Conservation (phyloP, 2,888 invertebrate species). For the Polymixis flavicincta region DNA sequence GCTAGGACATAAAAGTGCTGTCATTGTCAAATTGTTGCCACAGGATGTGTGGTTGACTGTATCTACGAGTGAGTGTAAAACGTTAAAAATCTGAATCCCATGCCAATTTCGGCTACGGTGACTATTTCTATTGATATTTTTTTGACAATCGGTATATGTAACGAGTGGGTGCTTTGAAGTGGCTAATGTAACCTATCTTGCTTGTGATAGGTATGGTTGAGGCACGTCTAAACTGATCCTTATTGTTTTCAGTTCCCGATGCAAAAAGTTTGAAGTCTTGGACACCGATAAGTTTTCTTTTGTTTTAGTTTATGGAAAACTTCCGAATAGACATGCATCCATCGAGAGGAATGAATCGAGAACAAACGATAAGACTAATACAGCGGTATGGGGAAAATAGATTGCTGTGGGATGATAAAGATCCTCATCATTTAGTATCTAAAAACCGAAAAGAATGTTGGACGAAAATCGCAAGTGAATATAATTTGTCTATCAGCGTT, state of each 20-base stretch:
- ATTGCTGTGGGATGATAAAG: constrained; percentile 13
- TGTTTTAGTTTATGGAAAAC: constrained; percentile 1
- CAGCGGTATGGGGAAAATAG: constrained; percentile 17
- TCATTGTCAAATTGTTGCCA: neutral
- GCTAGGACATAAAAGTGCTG: neutral
- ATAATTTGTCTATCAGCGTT: constrained; percentile 2
- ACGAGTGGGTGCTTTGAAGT: neutral
- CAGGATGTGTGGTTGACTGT: neutral
- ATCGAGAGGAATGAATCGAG: constrained; percentile 8
- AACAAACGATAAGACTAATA: constrained; percentile 19
- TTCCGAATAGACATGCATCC: neutral
- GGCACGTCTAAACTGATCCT: too few species aligned
- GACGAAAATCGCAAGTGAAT: constrained; percentile 17
- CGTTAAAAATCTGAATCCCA: neutral
- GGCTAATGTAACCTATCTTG: neutral
- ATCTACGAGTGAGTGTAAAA: neutral
- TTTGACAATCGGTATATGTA: neutral
- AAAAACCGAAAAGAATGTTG: constrained; percentile 21
- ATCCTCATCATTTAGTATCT: constrained; percentile 17
- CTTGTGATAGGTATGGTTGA: neutral
- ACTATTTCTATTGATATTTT: neutral
- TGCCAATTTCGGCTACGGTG: neutral
- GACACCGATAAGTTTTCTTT: neutral
- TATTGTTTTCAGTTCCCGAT: neutral
- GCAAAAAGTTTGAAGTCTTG: neutral